These are phyloP conservation scores for Morone saxatilis DNA, from an alignment of 2,113 vertebrate genomes.

Conservation along the genomic window DNA sequence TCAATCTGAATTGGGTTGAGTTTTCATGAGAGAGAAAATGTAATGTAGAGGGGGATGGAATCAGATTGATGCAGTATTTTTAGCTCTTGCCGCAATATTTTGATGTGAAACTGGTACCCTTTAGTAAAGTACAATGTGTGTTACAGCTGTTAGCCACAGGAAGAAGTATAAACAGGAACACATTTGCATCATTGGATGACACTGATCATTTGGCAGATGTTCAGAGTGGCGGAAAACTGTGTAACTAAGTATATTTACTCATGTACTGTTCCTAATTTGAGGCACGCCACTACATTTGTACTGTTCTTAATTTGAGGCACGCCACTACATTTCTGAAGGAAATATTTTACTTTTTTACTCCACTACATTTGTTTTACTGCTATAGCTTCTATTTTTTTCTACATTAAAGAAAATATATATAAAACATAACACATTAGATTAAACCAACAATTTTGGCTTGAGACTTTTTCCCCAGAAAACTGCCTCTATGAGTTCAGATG, in stretches of 20 bases:
- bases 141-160: slow-evolving; percentile 33
- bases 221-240: not conserved
- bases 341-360: not conserved
- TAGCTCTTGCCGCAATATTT: slow-evolving; percentile 51
- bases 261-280: not conserved
- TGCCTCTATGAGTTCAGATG: not conserved
- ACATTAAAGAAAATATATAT: not conserved
- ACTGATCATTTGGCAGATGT: slow-evolving; percentile 18
- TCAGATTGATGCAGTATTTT: slow-evolving; percentile 47
- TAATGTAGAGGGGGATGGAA: slow-evolving; percentile 1
- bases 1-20: slow-evolving; percentile 40
- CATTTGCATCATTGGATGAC: slow-evolving; percentile 31
- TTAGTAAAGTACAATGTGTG: slow-evolving; percentile 32
- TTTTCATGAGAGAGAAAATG: slow-evolving; percentile 58
- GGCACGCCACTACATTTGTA: not conserved
- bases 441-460: too few species aligned
- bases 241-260: slow-evolving; percentile 2
- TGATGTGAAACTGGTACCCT: slow-evolving; percentile 27
- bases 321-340: not conserved
- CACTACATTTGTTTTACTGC: not conserved
- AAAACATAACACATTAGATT: not conserved
- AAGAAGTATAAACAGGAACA: slow-evolving; percentile 46
- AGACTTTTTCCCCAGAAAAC: not conserved
- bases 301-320: not conserved
- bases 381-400: not conserved